Evolutionary conservation across 2,888 invertebrate species (phyloP).

Genomic region (Helleia helle): DNA sequence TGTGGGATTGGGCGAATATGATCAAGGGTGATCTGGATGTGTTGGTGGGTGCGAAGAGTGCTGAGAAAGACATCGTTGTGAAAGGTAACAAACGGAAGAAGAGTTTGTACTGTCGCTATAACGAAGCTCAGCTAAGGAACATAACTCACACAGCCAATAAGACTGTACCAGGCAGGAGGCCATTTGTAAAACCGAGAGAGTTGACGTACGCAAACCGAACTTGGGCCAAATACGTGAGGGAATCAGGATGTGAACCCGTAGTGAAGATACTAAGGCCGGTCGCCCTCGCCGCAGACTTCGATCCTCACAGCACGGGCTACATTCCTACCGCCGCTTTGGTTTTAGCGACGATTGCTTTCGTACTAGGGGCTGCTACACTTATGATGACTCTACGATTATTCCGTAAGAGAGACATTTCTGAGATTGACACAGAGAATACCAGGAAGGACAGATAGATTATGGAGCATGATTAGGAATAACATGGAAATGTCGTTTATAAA

Average conservation of each 20-base stretch:
- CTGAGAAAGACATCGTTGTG: slow-evolving; percentile 75
- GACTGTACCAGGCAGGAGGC: slow-evolving; percentile 68
- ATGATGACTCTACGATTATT: slow-evolving; percentile 51
- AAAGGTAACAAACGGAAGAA: slow-evolving; percentile 79
- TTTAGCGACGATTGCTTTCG: slow-evolving; percentile 44
- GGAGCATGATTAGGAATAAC: too few relatives aligned
- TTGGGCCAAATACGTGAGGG: slow-evolving; percentile 82
- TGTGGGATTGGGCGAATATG: slow-evolving; percentile 83
- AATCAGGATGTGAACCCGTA: slow-evolving; percentile 76
- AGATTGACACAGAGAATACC: slow-evolving; percentile 40
- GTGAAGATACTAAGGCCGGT: slow-evolving; percentile 63
- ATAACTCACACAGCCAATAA: slow-evolving; percentile 61
- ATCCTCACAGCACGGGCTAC: slow-evolving; percentile 24
- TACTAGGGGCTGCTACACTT: slow-evolving; percentile 40
- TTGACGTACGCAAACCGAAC: slow-evolving; percentile 76
- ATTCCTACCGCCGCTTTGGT: slow-evolving; percentile 43
- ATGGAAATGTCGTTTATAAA: too few relatives aligned
- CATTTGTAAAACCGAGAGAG: slow-evolving; percentile 74
- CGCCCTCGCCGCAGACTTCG: slow-evolving; percentile 40
- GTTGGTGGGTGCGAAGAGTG: slow-evolving; percentile 77
- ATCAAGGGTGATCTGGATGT: slow-evolving; percentile 77
- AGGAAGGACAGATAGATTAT: slow-evolving; percentile 56
- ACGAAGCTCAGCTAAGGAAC: slow-evolving; percentile 68
- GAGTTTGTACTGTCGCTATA: slow-evolving; percentile 77
- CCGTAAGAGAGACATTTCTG: slow-evolving; percentile 28